These are phyloP conservation scores for Chrysina gloriosa DNA, from an alignment of 2,888 invertebrate species.

Conservation along the genomic window DNA sequence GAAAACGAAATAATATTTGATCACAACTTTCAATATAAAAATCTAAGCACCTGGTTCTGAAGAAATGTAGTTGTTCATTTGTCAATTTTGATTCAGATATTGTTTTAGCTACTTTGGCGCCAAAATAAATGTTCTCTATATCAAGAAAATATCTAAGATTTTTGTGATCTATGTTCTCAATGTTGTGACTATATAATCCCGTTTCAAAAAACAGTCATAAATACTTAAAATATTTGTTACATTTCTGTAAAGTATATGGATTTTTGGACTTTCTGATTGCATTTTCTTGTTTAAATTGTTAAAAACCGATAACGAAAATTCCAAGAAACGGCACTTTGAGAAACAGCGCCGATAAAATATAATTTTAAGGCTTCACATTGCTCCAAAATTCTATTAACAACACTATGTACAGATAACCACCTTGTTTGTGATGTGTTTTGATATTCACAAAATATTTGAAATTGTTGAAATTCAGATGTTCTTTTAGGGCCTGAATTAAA, in stretches of 20 bases:
- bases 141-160: conserved; percentile 35
- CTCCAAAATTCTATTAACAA: conserved; percentile 53
- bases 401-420: conserved; percentile 50
- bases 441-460: conserved; percentile 45
- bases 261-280: conserved; percentile 37
- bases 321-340: neutral
- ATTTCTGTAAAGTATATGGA: neutral
- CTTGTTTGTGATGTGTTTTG: conserved; percentile 38
- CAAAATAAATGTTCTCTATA: conserved; percentile 38
- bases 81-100: neutral
- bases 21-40: conserved; percentile 12
- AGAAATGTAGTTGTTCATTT: neutral
- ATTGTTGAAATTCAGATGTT: conserved; percentile 44
- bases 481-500: conserved; percentile 43
- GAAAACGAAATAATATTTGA: conserved; percentile 27
- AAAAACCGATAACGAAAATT: conserved; percentile 27
- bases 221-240: conserved; percentile 7
- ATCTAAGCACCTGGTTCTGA: conserved; percentile 18
- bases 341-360: conserved; percentile 1
- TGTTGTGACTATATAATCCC: conserved; percentile 22
- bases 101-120: conserved; percentile 31
- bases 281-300: conserved; percentile 34
- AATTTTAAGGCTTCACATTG: conserved; percentile 48
- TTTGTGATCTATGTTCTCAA: conserved; percentile 31
- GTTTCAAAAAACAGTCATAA: conserved; percentile 34